phyloP scores from a whole-genome alignment of 1,140 invertebrate genomes.

The Tetramorium alpestre region DNA sequence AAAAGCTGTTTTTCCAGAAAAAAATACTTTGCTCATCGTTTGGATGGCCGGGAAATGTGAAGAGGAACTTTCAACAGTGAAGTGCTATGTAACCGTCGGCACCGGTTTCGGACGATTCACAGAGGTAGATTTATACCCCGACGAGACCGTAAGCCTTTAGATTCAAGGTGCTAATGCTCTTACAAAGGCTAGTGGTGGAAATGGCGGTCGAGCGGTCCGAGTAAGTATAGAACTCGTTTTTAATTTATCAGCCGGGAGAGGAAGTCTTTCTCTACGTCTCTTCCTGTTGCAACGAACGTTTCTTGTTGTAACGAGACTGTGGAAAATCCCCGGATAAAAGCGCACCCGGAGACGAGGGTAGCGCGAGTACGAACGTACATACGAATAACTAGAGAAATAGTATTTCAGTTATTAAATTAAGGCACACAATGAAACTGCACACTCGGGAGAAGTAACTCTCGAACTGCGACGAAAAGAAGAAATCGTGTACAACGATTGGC shows the following conservation, averaged over 20 bases:
- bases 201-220: constrained; percentile 44
- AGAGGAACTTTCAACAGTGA: not conserved
- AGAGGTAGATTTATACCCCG: constrained; percentile 41
- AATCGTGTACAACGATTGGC: constrained; percentile 26
- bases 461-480: constrained; percentile 25
- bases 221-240: constrained; percentile 59
- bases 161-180: constrained; percentile 59
- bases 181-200: constrained; percentile 46
- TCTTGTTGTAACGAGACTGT: constrained; percentile 47
- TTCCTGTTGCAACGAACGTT: constrained; percentile 51
- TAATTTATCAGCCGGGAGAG: constrained; percentile 55
- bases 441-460: constrained; percentile 67
- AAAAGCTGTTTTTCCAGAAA: constrained; percentile 24
- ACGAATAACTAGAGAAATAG: constrained; percentile 56
- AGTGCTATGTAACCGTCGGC: constrained; percentile 8
- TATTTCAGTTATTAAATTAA: constrained; percentile 61
- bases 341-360: constrained; percentile 39
- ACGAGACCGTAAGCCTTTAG: constrained; percentile 45
- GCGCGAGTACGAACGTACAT: constrained; percentile 9
- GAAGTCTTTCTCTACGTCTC: constrained; percentile 52
- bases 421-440: constrained; percentile 50
- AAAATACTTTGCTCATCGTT: constrained; percentile 66
- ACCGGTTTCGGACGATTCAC: constrained; percentile 42
- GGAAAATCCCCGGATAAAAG: constrained; percentile 61
- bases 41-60: constrained; percentile 8